Conservation (phyloP, 1,140 invertebrate genomes). For the Pseudomyrmex concolor region DNA sequence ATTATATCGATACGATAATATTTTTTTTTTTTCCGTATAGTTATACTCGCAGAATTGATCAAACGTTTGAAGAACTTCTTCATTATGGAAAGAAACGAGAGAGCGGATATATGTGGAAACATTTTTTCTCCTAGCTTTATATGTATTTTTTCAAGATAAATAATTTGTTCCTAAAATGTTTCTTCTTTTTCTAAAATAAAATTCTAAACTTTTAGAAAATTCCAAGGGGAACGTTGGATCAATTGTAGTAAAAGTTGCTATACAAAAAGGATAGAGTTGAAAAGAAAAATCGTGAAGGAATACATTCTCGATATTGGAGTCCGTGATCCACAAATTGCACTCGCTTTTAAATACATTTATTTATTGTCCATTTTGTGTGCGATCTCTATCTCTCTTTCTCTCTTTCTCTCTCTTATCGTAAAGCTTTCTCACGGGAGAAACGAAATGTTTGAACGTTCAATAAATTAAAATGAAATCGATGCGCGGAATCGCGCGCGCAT, state of each 20-base stretch:
- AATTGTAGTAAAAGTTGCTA: not conserved
- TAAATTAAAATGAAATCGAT: not conserved
- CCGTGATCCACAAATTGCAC: slow-evolving; percentile 46
- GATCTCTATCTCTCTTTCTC: not conserved
- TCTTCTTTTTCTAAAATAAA: not conserved
- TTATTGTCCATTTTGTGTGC: slow-evolving; percentile 69
- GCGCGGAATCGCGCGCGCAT: slow-evolving; percentile 11
- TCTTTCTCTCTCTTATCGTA: slow-evolving; percentile 7
- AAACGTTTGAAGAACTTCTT: slow-evolving; percentile 21
- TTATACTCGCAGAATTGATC: slow-evolving; percentile 38
- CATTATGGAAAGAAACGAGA: not conserved
- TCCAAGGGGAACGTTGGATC: slow-evolving; percentile 4
- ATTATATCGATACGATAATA: slow-evolving; percentile 30
- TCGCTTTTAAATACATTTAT: slow-evolving; percentile 64
- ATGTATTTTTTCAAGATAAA: not conserved
- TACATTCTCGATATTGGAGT: slow-evolving; percentile 33
- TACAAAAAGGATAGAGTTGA: slow-evolving; percentile 15
- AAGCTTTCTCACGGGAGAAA: slow-evolving; percentile 3
- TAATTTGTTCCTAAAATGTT: not conserved
- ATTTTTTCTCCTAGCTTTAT: not conserved
- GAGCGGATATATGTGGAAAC: not conserved
- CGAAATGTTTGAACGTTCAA: slow-evolving; percentile 1
- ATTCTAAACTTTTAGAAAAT: too few relatives aligned
- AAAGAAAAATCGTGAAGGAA: slow-evolving; percentile 1
- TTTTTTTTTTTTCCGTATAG: too few relatives aligned